Conservation (phyloP, 2,888 invertebrate genomes). For the Carabus problematicus region DNA sequence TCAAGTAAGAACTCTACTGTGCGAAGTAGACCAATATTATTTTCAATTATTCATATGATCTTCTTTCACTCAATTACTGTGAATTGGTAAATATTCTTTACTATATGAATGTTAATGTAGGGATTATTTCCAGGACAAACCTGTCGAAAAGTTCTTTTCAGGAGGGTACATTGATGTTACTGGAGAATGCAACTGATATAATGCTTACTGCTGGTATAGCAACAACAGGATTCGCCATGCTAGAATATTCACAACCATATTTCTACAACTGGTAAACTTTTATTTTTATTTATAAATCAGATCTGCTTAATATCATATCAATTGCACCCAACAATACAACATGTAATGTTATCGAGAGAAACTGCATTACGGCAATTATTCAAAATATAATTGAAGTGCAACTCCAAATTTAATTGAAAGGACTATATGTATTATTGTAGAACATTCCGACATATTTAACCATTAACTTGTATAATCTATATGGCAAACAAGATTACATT, state of each 20-base stretch:
- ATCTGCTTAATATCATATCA: no score
- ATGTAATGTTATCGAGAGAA: no score
- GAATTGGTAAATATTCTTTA: not conserved
- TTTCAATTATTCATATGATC: not conserved
- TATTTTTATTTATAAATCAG: no score
- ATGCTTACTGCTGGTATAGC: constrained; percentile 53
- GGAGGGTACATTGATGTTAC: constrained; percentile 49
- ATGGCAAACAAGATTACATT: no score
- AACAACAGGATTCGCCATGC: constrained; percentile 48
- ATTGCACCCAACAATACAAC: no score
- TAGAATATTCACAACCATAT: constrained; percentile 54
- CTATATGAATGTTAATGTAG: constrained; percentile 16
- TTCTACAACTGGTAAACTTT: constrained; percentile 53
- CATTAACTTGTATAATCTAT: no score
- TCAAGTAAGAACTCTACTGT: constrained; percentile 52
- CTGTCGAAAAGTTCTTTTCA: constrained; percentile 50
- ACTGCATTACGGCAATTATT: no score
- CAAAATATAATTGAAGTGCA: no score
- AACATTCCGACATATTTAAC: no score
- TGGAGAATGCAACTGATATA: constrained; percentile 52
- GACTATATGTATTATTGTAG: no score
- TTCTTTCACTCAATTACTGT: not conserved
- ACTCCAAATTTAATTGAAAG: no score
- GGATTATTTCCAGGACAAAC: constrained; percentile 48
- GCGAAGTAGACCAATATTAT: constrained; percentile 20